Conservation (phyloP, 2,888 invertebrate genomes). For the Pheosia tremula region DNA sequence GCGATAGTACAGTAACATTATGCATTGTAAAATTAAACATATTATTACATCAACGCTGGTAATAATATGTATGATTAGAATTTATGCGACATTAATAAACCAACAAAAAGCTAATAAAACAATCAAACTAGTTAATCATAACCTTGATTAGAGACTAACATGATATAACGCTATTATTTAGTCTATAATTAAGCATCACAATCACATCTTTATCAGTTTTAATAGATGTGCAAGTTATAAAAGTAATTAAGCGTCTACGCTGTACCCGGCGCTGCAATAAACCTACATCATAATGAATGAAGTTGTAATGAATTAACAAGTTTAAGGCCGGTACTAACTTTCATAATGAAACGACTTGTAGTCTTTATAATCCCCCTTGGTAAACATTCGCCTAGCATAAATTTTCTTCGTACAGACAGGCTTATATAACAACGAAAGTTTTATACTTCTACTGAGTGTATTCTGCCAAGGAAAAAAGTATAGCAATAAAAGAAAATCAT, state of each 20-base stretch:
- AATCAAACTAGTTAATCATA: not conserved
- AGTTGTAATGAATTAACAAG: constrained; percentile 61
- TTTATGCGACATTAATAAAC: too few relatives aligned
- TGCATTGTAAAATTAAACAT: too few relatives aligned
- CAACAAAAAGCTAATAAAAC: too few relatives aligned
- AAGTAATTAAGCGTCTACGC: constrained; percentile 51
- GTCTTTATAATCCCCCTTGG: constrained; percentile 46
- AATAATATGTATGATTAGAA: too few relatives aligned
- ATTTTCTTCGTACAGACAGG: constrained; percentile 40
- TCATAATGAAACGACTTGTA: constrained; percentile 45
- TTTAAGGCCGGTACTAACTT: constrained; percentile 38
- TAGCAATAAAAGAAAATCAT: not conserved
- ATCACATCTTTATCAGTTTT: constrained; percentile 14
- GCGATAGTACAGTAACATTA: too few relatives aligned
- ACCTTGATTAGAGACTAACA: not conserved
- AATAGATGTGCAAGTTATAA: constrained; percentile 24
- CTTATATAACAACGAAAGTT: constrained; percentile 1
- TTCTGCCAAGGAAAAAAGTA: too few relatives aligned
- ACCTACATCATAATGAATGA: constrained; percentile 54
- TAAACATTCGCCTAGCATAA: constrained; percentile 41
- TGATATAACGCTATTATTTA: not conserved
- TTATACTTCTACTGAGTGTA: too few relatives aligned
- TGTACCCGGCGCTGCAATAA: constrained; percentile 45
- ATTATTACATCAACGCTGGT: too few relatives aligned
- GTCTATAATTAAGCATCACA: not conserved